These are phyloP conservation scores for Tricholaema leucomelas DNA, from an alignment of 2,113 vertebrate species.

Conservation along the genomic window DNA sequence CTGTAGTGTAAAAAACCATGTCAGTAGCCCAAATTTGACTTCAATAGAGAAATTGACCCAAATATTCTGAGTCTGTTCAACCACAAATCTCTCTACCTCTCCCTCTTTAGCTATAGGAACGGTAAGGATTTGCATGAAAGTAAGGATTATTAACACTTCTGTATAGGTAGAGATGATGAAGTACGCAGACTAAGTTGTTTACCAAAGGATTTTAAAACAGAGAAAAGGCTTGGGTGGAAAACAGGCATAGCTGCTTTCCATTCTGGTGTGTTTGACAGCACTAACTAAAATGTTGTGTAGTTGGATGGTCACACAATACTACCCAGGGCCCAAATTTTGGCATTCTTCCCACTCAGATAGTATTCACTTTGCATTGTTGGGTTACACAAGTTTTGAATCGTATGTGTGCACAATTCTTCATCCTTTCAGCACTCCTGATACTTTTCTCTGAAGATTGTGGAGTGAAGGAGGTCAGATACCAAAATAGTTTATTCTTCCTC, in stretches of 20 bases:
- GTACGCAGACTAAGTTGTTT: neutral
- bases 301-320: neutral
- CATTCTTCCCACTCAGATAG: neutral
- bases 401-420: neutral
- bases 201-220: neutral
- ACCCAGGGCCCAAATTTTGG: neutral
- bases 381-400: neutral
- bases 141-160: neutral
- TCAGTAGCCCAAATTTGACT: neutral
- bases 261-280: neutral
- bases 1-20: neutral
- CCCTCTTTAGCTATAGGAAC: neutral
- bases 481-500: constrained; percentile 39
- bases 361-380: neutral
- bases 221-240: neutral
- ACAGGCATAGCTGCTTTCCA: neutral
- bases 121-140: neutral
- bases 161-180: neutral
- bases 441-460: constrained; percentile 1
- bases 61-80: neutral
- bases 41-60: neutral
- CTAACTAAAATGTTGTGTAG: neutral
- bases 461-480: constrained; percentile 48
- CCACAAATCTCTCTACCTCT: neutral
- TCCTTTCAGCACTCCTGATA: constrained; percentile 30